Evolutionary conservation across 2,113 vertebrate species (phyloP), one percentile per base, ranked within the genome.

Genomic region (Perca schrenkii): DNA sequence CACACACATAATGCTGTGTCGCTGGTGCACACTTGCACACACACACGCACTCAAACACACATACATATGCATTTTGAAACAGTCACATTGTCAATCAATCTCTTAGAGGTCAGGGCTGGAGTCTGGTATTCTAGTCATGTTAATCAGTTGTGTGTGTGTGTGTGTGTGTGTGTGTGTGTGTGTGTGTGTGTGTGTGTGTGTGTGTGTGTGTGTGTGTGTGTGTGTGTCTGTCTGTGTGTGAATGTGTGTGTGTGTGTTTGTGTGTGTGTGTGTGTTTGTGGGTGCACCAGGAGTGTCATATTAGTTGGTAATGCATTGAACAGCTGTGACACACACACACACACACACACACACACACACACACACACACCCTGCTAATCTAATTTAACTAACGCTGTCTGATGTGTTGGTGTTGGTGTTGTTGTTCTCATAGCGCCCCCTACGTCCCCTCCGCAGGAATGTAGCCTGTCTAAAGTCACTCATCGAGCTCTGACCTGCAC

Each of bases 321-420:
- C 34, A 34, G 34, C 34, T 34, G 34, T 34, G 34, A 34, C 34
- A 6, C 34, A 6, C 34, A 34, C 69, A 63, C 79, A 83, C 34
- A 63, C 10, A n/a, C 13, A 47, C 21, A 78, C 74, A n/a, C n/a
- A 34, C 34, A 6, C 34, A 6, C 34, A 34, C 69, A 63, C 79
- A 83, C 34, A 63, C 10, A n/a, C 13, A 47, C 21, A 78, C 74
- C 16, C 85, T 76, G 76, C 81, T 92, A 92, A 94, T 93, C 86
- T 89, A 92, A 94, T 92, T 92, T 86, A 85, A 85, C 86, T 64
- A 88, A 36, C 74, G 83, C 47, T 21, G 46, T 22, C 56, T 11
- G 22, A 63, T 25, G 57, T 69, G 70, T 77, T 43, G 60, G 57
- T 69, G 73, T 77, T 43, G 60, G 47, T 43, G 54, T 77, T 78